Base-by-base conservation (phyloP, 2,113 vertebrate species). In the Apteryx mantelli region DNA sequence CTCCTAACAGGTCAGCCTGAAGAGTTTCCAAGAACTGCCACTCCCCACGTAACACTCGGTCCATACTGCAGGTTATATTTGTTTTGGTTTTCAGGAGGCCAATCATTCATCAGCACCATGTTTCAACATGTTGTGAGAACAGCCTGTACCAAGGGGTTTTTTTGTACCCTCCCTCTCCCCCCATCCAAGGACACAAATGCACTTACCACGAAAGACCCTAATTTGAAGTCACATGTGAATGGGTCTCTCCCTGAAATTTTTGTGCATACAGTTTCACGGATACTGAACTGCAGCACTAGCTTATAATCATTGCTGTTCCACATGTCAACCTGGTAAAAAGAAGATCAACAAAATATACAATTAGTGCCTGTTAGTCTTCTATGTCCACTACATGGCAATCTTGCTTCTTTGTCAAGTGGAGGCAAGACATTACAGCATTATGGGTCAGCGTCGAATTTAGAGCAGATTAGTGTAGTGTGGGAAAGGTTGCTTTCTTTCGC, bases 251-350 rank as follows among this genome's bases (percentile, higher is more conserved):
- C 93, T 0, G 96, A 97, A 5, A 81, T 86, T 52, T 91, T 97
- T 1, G 44, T 5, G 82, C 98, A 98, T 2, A 71, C 78, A 0
- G 98, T 98, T 81, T 98, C 98, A 16, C 89, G 96, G 36, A 98
- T 52, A 42, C 50, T 95, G 88, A 98, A 98, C 17, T 89, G 91
- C 22, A 98, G 68, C 13, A 95, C 91, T 58, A 98, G 82, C 21
- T n/a, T 76, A 1, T 96, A 63, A 19, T 28, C 18, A 7, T 95
- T 32, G 0, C 93, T 89, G 18, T 90, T 78, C 95, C 97, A 75
- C 77, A 79, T 52, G 3, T 95, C 89, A 58, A 95, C 91, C 98
- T 98, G 93, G 82, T 1, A 30, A 65, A 74, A 66, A 38, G 38
- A 91, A 87, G 66, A 12, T 30, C 71, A 64, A 20, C 46, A 30